A percentile compares a stretch with the other conserved stretches of the same genome.
Conservation (phyloP, 2,888 invertebrate species). For the Heliconius charithonia region DNA sequence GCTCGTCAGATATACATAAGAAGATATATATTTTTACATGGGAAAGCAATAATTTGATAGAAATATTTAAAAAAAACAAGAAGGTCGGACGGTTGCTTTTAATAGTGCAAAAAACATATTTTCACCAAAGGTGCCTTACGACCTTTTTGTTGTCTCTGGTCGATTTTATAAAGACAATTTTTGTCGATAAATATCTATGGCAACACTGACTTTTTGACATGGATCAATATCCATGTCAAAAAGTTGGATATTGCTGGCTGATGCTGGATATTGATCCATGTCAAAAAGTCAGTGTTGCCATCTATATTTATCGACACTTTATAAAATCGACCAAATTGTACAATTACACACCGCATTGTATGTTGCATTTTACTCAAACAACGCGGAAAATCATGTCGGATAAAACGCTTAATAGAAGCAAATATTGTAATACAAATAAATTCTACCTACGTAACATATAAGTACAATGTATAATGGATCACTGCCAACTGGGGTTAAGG, state of each 20-base stretch:
- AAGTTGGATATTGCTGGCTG: no score
- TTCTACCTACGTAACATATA: neutral
- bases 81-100: no score
- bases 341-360: neutral
- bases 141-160: no score
- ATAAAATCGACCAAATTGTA: no score
- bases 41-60: neutral
- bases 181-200: neutral
- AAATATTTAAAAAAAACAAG: no score
- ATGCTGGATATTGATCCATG: no score
- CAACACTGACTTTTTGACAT: neutral
- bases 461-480: slow-evolving; percentile 1
- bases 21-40: neutral
- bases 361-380: neutral
- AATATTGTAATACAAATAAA: neutral
- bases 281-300: no score
- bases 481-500: slow-evolving; percentile 14
- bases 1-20: neutral
- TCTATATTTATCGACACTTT: no score
- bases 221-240: no score
- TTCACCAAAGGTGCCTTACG: no score
- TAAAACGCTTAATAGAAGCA: no score
- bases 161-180: neutral
- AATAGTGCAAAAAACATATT: no score
- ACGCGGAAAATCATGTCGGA: neutral